A percentile compares a stretch with the other conserved stretches of the same genome.
These are phyloP conservation scores for Panurus biarmicus DNA, from an alignment of 2,113 vertebrate genomes.

Conservation along the genomic window DNA sequence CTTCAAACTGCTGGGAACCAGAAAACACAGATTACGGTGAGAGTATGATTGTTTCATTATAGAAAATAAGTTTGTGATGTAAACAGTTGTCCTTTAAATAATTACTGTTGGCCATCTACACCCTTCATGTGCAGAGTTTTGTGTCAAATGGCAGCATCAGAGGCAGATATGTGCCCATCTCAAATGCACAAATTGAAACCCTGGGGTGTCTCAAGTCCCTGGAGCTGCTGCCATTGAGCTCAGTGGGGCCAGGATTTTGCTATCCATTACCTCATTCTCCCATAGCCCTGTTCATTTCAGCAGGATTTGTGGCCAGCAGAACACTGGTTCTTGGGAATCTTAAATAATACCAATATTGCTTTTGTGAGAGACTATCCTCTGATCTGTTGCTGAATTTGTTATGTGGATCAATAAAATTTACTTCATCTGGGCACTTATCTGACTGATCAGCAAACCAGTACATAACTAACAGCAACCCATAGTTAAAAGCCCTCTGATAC, in stretches of 20 bases:
- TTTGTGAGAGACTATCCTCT: neutral
- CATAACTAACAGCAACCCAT: neutral
- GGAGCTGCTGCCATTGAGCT: neutral
- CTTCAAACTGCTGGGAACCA: constrained; percentile 97
- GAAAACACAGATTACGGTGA: constrained; percentile 98
- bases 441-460: constrained; percentile 17
- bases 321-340: neutral
- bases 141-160: neutral
- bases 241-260: neutral
- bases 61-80: neutral
- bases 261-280: neutral
- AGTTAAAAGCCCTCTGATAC: constrained; percentile 4
- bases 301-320: neutral
- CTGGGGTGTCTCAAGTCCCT: neutral
- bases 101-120: neutral
- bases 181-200: neutral
- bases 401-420: constrained; percentile 1
- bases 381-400: constrained; percentile 12
- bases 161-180: neutral
- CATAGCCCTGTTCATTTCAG: neutral
- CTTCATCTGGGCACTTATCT: neutral
- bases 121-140: neutral
- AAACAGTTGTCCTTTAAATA: neutral
- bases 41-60: constrained; percentile 15
- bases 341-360: neutral